These are phyloP conservation scores for Atractosteus spatula DNA, from an alignment of 2,113 vertebrate genomes.

Conservation along the genomic window DNA sequence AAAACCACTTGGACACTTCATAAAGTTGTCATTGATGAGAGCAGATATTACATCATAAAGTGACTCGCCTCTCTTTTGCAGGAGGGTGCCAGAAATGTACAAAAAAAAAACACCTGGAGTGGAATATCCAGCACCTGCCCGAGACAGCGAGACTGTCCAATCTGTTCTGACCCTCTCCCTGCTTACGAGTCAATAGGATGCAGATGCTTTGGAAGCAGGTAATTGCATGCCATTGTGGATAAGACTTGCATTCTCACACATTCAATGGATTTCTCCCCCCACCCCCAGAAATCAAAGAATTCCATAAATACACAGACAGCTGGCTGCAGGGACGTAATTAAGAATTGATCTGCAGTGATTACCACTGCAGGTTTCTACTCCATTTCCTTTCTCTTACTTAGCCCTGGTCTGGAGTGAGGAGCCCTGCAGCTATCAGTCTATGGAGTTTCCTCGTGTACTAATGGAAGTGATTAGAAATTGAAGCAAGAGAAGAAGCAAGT, in stretches of 20 bases:
- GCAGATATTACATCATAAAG: slow-evolving; percentile 10
- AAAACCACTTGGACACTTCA: slow-evolving; percentile 10
- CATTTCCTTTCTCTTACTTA: background rate
- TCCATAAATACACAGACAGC: slow-evolving; percentile 1
- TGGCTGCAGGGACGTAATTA: background rate
- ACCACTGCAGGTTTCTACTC: background rate
- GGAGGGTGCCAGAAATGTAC: background rate
- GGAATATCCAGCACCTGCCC: background rate
- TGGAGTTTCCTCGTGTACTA: background rate
- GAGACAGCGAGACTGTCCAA: background rate
- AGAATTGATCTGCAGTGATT: background rate
- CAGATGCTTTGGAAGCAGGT: background rate
- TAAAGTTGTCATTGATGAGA: slow-evolving; percentile 9
- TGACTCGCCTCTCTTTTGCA: background rate
- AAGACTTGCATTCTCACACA: background rate
- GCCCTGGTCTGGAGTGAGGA: background rate
- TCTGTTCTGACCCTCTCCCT: background rate
- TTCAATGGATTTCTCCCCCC: background rate
- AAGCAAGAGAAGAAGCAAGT: background rate
- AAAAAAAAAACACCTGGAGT: background rate
- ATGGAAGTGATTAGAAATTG: background rate
- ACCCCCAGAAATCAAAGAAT: background rate
- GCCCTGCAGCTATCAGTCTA: background rate
- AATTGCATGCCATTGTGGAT: background rate
- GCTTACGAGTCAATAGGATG: background rate